phyloP scores from a whole-genome alignment of 2,797 vertebrate species.

The Lutjanus argentimaculatus region DNA sequence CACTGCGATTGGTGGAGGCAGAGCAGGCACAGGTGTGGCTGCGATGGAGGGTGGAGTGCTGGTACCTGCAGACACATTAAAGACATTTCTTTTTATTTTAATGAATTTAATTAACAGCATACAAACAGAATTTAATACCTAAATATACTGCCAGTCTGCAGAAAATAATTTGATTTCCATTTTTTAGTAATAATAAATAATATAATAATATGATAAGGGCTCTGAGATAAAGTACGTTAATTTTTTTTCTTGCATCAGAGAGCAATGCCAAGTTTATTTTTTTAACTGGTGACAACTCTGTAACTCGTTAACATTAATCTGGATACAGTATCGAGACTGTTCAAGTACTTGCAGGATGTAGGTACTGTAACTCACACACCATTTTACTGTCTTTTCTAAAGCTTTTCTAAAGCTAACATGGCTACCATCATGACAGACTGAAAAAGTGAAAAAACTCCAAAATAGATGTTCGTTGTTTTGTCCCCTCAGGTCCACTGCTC shows the following conservation, averaged over 20 bases:
- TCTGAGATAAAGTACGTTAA: background rate
- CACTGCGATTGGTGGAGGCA: slow-evolving; percentile 91
- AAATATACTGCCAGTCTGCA: background rate
- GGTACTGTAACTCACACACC: background rate
- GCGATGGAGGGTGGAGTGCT: slow-evolving; percentile 94
- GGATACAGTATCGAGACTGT: background rate
- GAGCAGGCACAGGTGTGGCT: slow-evolving; percentile 91
- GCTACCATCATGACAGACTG: slow-evolving; percentile 17
- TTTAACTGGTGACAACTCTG: background rate
- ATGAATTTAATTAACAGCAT: too few relatives aligned
- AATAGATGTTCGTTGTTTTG: slow-evolving; percentile 63
- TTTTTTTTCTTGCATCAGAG: background rate
- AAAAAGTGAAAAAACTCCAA: background rate
- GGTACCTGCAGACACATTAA: slow-evolving; percentile 86
- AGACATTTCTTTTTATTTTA: background rate
- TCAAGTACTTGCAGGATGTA: background rate
- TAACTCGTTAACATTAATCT: too few relatives aligned
- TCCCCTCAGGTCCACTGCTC: slow-evolving; percentile 58
- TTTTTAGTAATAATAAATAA: background rate
- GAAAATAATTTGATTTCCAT: background rate
- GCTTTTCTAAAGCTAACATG: slow-evolving; percentile 32
- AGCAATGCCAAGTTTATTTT: background rate
- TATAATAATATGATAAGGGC: too few relatives aligned
- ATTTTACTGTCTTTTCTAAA: slow-evolving; percentile 4
- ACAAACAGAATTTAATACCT: too few relatives aligned